Conservation (phyloP, 2,113 vertebrate species). For the Chloroceryle aenea region DNA sequence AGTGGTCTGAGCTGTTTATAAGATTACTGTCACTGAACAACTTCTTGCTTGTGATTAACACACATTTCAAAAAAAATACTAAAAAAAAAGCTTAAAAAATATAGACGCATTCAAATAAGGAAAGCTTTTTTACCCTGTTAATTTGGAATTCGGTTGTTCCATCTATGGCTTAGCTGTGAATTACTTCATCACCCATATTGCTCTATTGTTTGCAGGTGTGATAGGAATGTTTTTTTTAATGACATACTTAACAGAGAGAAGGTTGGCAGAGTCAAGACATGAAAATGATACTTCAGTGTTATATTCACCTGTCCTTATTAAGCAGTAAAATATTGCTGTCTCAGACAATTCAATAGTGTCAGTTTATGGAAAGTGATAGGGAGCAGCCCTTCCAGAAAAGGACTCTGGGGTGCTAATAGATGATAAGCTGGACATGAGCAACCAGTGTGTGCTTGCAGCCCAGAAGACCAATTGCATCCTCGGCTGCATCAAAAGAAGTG, state of each 20-base stretch:
- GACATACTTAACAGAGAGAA: not conserved
- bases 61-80: not conserved
- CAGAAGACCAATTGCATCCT: too few relatives aligned
- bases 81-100: not conserved
- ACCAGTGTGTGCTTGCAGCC: too few relatives aligned
- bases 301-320: not conserved
- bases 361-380: not conserved
- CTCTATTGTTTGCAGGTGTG: not conserved
- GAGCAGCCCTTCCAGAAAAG: too few relatives aligned
- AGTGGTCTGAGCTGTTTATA: not conserved
- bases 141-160: not conserved
- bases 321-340: not conserved
- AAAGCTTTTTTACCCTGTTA: not conserved
- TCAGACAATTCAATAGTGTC: not conserved
- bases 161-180: not conserved
- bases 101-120: not conserved
- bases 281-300: not conserved
- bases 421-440: too few relatives aligned
- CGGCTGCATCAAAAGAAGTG: too few relatives aligned
- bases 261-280: not conserved
- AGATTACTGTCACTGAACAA: not conserved
- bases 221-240: not conserved
- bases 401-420: too few relatives aligned
- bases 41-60: not conserved
- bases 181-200: not conserved